Percentiles rank a stretch among this genome's conserved stretches.
Conservation (phyloP, 2,888 invertebrate species). For the Melieria omissa region DNA sequence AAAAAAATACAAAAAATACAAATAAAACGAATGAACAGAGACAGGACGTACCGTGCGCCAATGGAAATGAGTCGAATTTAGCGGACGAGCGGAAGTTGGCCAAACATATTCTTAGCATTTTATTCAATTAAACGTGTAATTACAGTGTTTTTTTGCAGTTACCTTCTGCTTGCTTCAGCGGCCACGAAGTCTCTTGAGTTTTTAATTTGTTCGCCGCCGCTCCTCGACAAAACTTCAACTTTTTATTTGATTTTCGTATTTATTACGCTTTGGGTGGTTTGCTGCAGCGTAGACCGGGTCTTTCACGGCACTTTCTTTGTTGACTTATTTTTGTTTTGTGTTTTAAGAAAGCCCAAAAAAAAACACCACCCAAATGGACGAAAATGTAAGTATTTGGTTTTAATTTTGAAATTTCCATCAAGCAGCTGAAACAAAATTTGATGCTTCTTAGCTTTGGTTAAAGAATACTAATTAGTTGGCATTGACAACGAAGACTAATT, state of each 20-base stretch:
- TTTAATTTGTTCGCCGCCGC: conserved; percentile 45
- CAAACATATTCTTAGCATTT: conserved; percentile 54
- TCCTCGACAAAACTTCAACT: conserved; percentile 42
- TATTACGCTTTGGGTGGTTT: conserved; percentile 53
- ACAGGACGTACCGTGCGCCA: background rate
- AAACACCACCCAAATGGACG: background rate
- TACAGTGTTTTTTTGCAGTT: conserved; percentile 54
- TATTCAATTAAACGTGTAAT: conserved; percentile 66
- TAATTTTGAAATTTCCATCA: background rate
- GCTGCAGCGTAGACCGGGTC: conserved; percentile 7
- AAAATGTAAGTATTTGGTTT: background rate
- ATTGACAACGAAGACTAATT: background rate
- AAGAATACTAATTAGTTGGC: background rate
- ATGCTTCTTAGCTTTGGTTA: background rate
- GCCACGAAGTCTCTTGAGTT: conserved; percentile 41
- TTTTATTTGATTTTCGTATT: conserved; percentile 57
- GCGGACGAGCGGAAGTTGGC: background rate
- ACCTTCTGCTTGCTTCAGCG: conserved; percentile 32
- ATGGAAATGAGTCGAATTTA: background rate
- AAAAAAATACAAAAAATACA: conserved; percentile 15
- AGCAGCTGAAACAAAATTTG: conserved; percentile 1
- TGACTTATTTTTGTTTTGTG: conserved; percentile 43
- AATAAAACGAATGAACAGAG: background rate
- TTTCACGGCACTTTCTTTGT: conserved; percentile 40
- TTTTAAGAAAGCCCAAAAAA: background rate